A percentile compares a stretch with the other conserved stretches of the same genome.
Conservation (phyloP, 2,888 invertebrate species). For the Dynastes maya region DNA sequence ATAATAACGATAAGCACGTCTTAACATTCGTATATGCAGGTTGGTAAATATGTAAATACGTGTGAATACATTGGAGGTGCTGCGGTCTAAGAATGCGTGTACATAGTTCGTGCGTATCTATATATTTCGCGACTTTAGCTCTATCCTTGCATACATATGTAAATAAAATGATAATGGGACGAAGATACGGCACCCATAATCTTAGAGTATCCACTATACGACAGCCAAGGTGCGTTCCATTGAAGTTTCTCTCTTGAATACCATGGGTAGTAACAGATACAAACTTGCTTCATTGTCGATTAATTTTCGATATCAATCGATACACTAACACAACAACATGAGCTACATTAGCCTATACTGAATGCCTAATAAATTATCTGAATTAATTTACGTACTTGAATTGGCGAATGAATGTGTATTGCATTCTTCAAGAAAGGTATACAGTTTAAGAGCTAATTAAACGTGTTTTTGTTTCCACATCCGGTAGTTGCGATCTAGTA, state of each 20-base stretch:
- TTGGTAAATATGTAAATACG: not conserved
- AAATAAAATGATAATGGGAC: not conserved
- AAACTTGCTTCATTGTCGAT: not conserved
- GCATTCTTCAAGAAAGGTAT: not conserved
- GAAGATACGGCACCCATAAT: too few relatives aligned
- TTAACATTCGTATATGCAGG: slow-evolving; percentile 9
- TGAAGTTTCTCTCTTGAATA: not conserved
- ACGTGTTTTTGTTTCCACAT: too few relatives aligned
- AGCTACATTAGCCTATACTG: not conserved
- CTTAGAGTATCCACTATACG: too few relatives aligned
- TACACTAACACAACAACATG: not conserved
- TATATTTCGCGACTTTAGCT: slow-evolving; percentile 15
- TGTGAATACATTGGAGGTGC: too few relatives aligned
- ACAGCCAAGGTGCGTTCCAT: too few relatives aligned
- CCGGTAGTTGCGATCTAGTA: too few relatives aligned
- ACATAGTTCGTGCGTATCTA: not conserved
- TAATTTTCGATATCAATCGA: slow-evolving; percentile 1
- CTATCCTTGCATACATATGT: not conserved
- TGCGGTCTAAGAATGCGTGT: not conserved
- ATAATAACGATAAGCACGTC: slow-evolving; percentile 22
- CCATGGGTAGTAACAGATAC: not conserved
- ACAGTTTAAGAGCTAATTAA: too few relatives aligned
- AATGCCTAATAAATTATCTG: not conserved
- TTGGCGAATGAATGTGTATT: not conserved
- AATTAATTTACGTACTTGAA: not conserved